phyloP scores from a whole-genome alignment of 2,797 vertebrate species.

The Megaceryle alcyon region DNA sequence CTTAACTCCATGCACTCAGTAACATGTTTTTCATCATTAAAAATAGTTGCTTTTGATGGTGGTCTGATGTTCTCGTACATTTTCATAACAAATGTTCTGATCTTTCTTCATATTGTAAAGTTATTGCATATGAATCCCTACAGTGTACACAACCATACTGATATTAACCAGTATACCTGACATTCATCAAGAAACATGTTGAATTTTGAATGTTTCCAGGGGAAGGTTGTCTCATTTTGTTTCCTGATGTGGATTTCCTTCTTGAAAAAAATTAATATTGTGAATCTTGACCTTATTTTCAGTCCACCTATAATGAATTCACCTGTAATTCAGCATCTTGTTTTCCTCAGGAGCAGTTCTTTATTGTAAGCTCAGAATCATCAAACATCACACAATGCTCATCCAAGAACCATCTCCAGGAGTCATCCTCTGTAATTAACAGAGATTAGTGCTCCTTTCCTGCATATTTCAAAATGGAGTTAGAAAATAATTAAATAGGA shows the following conservation, averaged over 20 bases:
- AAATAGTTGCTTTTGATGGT: slow-evolving; percentile 58
- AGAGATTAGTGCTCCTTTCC: not conserved
- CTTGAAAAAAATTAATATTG: not conserved
- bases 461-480: not conserved
- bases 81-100: slow-evolving; percentile 66
- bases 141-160: not conserved
- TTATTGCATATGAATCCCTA: slow-evolving; percentile 30
- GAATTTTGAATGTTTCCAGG: slow-evolving; percentile 21
- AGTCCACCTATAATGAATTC: slow-evolving; percentile 60
- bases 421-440: slow-evolving; percentile 1
- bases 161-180: not conserved
- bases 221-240: not conserved
- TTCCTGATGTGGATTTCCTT: slow-evolving; percentile 30
- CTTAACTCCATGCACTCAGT: slow-evolving; percentile 22
- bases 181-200: not conserved
- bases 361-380: slow-evolving; percentile 22
- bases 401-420: slow-evolving; percentile 3
- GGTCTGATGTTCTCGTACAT: slow-evolving; percentile 37
- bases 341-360: slow-evolving; percentile 43
- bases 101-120: slow-evolving; percentile 34
- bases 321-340: slow-evolving; percentile 34
- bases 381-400: slow-evolving; percentile 26
- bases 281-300: slow-evolving; percentile 13
- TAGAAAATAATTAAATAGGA: not conserved
- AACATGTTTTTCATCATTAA: slow-evolving; percentile 40